Percentiles rank a stretch among this genome's conserved stretches.
Conservation (phyloP, 2,113 vertebrate genomes). For the Alethe castanea region DNA sequence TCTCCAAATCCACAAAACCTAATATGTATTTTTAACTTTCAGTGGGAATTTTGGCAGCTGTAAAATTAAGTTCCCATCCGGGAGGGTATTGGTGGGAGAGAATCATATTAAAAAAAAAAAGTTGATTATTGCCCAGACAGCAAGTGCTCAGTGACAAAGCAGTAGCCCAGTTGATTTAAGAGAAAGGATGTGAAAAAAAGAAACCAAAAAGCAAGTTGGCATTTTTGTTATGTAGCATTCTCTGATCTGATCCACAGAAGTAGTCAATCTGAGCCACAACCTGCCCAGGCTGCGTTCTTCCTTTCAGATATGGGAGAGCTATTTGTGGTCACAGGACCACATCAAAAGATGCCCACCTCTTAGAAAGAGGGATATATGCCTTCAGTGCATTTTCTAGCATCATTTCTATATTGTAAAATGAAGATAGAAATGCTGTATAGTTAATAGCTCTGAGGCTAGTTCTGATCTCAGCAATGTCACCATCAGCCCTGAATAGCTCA, state of each 20-base stretch:
- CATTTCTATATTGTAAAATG: neutral
- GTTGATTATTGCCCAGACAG: neutral
- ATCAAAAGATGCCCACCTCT: neutral
- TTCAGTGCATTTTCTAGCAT: neutral
- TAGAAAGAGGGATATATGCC: neutral
- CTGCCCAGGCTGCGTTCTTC: neutral
- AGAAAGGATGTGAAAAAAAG: neutral
- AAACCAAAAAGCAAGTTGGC: neutral
- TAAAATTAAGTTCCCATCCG: neutral
- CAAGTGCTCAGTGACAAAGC: neutral
- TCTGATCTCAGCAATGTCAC: neutral
- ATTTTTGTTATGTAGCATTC: neutral
- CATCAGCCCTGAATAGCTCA: neutral
- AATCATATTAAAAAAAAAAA: neutral
- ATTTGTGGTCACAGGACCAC: neutral
- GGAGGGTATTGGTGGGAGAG: neutral
- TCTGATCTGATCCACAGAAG: neutral
- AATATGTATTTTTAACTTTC: neutral
- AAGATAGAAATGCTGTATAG: neutral
- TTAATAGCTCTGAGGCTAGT: neutral
- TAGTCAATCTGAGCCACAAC: neutral
- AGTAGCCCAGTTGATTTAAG: neutral
- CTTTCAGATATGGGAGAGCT: neutral
- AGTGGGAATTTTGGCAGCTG: neutral
- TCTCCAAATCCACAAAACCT: neutral